A percentile compares a stretch with the other conserved stretches of the same genome.
Evolutionary conservation across 2,113 vertebrate genomes (phyloP).

Genomic region (Edolisoma coerulescens): DNA sequence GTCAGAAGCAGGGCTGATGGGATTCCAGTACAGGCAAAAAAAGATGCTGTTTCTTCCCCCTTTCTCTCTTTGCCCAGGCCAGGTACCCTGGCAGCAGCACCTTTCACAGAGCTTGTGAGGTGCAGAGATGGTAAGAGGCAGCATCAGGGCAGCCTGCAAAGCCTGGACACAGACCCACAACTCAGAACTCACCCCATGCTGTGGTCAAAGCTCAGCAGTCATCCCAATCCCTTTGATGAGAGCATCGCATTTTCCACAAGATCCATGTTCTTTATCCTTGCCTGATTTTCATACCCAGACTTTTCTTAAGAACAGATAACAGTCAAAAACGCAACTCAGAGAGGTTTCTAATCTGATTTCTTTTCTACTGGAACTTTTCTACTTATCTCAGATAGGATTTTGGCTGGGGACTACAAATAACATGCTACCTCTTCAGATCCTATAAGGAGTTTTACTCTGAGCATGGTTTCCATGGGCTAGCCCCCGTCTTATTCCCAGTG

Average conservation of each 20-base stretch:
- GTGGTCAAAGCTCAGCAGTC: neutral
- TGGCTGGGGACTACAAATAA: neutral
- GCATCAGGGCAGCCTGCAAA: neutral
- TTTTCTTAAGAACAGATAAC: neutral
- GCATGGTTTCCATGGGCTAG: neutral
- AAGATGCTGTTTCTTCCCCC: fast-evolving
- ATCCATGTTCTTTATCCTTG: neutral
- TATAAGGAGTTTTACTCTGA: neutral
- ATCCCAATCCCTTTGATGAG: neutral
- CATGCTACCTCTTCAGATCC: neutral
- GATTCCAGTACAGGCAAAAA: neutral
- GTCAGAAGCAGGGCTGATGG: neutral
- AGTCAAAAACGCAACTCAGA: neutral
- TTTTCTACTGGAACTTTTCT: neutral
- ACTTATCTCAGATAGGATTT: neutral
- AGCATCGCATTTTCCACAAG: neutral
- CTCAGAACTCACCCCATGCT: neutral
- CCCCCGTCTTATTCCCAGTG: neutral
- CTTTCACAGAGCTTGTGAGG: neutral
- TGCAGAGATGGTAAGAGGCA: neutral
- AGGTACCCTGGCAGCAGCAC: neutral
- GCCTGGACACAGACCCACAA: too few relatives aligned
- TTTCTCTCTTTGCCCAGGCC: neutral
- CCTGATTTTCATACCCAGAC: neutral
- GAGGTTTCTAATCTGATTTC: neutral